These are phyloP conservation scores for Poeciliopsis occidentalis DNA, from an alignment of 2,113 vertebrate species.

Conservation along the genomic window DNA sequence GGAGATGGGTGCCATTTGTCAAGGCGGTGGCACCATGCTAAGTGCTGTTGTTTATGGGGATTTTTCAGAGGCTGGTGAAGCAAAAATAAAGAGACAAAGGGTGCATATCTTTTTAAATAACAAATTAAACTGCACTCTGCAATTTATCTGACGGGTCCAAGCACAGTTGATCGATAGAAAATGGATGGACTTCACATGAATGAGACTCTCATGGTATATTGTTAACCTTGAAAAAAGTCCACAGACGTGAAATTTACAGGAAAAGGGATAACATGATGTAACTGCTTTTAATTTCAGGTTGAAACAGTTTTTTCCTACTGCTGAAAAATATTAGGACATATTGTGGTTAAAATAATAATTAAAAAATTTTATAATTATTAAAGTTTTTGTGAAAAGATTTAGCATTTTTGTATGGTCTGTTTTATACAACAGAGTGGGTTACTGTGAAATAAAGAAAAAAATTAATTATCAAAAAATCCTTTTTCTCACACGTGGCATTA, in stretches of 20 bases:
- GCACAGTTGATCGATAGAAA: constrained; percentile 5
- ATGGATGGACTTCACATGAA: background rate
- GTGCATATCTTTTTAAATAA: background rate
- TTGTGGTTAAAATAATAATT: no score
- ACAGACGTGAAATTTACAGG: background rate
- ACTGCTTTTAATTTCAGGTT: background rate
- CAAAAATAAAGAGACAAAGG: constrained; percentile 18
- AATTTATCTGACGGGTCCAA: background rate
- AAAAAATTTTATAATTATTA: no score
- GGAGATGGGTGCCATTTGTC: constrained; percentile 47
- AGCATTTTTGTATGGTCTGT: no score
- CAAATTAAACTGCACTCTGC: constrained; percentile 22
- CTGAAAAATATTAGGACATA: background rate
- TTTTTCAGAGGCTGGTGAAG: constrained; percentile 29
- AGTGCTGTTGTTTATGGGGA: constrained; percentile 39
- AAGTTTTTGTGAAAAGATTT: no score
- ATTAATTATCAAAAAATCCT: no score
- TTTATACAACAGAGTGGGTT: no score
- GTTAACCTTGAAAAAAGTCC: background rate
- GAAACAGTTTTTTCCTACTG: background rate
- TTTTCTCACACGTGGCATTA: no score
- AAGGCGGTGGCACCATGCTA: constrained; percentile 38
- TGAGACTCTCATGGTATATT: background rate
- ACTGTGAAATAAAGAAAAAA: no score
- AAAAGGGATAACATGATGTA: background rate